Evolutionary conservation across 2,888 invertebrate species (phyloP), one percentile per base, ranked within the genome.

Genomic region (Chalcis sispes): DNA sequence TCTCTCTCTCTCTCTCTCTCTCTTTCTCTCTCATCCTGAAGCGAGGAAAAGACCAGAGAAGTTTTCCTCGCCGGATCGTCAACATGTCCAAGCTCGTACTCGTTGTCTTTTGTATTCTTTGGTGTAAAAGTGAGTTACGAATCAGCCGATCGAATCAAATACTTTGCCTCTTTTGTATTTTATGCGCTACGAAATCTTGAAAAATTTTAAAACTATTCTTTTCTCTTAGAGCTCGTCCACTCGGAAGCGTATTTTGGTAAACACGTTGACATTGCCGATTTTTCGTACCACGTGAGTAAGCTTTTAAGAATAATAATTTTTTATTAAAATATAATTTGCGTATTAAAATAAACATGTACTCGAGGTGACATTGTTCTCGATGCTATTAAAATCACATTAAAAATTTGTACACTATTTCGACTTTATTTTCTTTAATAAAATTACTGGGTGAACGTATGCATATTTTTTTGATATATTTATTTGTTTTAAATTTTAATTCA

Each of bases 31-130:
- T 46, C 2, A 13, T 62, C 46, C n/a, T 23, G 10, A 10, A 40
- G 7, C 25, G 15, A 46, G 25, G 1, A 8, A 40, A 32, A 4
- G 13, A 18, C 10, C 54, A 61, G 72, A 76, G 23, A 76, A 76
- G 62, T 76, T 76, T 67, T 62, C 62, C 40, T 32, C 62, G 66
- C 5, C 52, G 42, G 48, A 72, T 69, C 66, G 77, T 77, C 77
- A 77, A 77, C 73, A 73, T 73, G 77, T 77, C 70, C 70, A 65
- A 54, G 46, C 65, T 62, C 3, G 23, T 58, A n/a, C 42, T 61
- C 61, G 20, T 59, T 56, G 54, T 62, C 59, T 40, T 69, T 46
- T 62, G 58, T 59, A 42, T 72, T 42, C 52, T 65, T 29, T 50
- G 42, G 50, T 58, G 56, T 58, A 58, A 50, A 67, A 72, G 76